phyloP scores from a whole-genome alignment of 2,113 vertebrate genomes.

The Nycticorax nycticorax region DNA sequence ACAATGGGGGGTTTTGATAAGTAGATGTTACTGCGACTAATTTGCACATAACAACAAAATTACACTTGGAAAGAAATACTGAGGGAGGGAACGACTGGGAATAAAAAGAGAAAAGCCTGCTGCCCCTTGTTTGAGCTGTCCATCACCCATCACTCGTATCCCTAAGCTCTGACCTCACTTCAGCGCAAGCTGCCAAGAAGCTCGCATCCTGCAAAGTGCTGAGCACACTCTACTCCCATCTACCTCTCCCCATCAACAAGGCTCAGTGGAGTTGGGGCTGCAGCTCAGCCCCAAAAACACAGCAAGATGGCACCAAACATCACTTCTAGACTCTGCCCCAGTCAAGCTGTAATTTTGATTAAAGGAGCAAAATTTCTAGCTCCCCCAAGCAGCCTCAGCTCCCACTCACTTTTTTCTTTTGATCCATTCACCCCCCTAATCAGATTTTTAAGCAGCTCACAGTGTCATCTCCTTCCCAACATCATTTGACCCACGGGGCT shows the following conservation, averaged over 20 bases:
- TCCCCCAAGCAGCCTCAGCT: neutral
- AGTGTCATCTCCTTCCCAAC: neutral
- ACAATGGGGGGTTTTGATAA: neutral
- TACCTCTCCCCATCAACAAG: neutral
- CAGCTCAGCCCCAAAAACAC: neutral
- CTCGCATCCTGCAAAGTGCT: neutral
- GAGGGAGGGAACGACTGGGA: neutral
- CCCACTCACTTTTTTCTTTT: neutral
- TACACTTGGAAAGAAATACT: neutral
- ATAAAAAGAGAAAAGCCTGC: neutral
- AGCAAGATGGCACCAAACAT: neutral
- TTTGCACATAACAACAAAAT: neutral
- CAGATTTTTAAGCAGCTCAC: neutral
- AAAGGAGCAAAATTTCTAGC: neutral
- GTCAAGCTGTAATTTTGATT: neutral
- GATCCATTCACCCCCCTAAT: neutral
- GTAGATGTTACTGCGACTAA: neutral
- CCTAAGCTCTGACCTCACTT: neutral
- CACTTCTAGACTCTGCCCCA: neutral
- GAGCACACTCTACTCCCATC: neutral
- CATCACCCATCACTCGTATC: neutral
- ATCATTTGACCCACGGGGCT: neutral
- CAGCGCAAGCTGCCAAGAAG: neutral
- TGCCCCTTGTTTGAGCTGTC: neutral
- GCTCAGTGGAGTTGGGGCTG: neutral